Evolutionary conservation across 2,888 invertebrate species (phyloP).

Genomic region (Pyralis farinalis): DNA sequence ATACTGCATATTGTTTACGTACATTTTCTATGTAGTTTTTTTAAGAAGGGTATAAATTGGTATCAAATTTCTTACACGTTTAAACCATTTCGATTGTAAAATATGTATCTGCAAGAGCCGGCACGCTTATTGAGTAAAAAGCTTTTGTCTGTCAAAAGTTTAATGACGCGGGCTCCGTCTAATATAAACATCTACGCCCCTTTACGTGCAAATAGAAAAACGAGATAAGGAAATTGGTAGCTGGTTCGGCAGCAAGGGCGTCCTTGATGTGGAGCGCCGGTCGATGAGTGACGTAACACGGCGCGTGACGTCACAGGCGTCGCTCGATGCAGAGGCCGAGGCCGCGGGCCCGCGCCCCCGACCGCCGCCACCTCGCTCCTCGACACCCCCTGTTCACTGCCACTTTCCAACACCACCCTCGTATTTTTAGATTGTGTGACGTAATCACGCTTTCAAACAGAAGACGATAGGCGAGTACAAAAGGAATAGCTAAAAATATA

Average conservation of each 20-base stretch:
- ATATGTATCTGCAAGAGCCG: no score
- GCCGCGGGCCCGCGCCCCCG: constrained; percentile 31
- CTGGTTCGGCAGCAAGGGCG: constrained; percentile 57
- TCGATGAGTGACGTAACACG: constrained; percentile 72
- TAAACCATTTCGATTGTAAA: no score
- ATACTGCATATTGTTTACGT: no score
- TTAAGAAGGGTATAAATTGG: no score
- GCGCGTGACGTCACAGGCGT: constrained; percentile 67
- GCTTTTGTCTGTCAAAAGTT: no score
- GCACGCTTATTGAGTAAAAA: no score
- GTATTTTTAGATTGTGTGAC: constrained; percentile 72
- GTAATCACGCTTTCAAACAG: constrained; percentile 52
- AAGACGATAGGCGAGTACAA: constrained; percentile 38
- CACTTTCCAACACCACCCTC: constrained; percentile 46
- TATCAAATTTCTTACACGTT: no score
- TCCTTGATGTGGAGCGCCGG: constrained; percentile 67
- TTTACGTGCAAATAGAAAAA: constrained; percentile 25
- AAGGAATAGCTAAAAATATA: constrained; percentile 41
- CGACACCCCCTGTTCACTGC: constrained; percentile 41
- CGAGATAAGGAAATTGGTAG: constrained; percentile 54
- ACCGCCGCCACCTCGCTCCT: constrained; percentile 31
- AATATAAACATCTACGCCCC: constrained; percentile 4
- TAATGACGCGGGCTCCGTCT: no score
- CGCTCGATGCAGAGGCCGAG: constrained; percentile 56
- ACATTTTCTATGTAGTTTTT: no score